phyloP scores from a whole-genome alignment of 2,113 vertebrate genomes.

The Tragulus kanchil region DNA sequence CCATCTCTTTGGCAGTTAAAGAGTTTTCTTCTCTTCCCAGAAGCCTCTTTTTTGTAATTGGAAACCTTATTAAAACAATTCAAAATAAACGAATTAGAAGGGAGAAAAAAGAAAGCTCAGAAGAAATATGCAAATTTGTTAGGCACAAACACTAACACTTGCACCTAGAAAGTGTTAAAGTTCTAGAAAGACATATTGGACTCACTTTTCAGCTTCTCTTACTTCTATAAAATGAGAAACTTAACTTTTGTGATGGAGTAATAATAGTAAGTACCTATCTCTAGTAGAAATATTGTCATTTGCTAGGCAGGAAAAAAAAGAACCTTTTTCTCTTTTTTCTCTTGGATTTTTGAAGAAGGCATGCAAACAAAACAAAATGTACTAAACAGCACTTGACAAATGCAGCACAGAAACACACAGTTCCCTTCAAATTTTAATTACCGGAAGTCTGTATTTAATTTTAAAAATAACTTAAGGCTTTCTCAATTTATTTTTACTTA shows the following conservation, averaged over 20 bases:
- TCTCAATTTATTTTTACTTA: conserved; percentile 16
- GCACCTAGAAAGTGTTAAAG: conserved; percentile 30
- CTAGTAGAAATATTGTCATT: conserved; percentile 34
- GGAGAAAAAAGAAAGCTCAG: conserved; percentile 53
- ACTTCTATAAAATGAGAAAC: conserved; percentile 55
- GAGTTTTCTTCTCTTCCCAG: conserved; percentile 24
- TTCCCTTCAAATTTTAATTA: conserved; percentile 45
- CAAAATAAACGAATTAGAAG: conserved; percentile 70
- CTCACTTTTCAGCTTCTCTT: conserved; percentile 38
- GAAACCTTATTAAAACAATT: conserved; percentile 62
- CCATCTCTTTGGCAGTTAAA: conserved; percentile 47
- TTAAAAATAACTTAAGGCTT: conserved; percentile 46
- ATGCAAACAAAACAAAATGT: conserved; percentile 46
- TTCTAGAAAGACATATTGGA: conserved; percentile 24
- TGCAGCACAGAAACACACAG: not conserved
- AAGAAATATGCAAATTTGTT: conserved; percentile 42
- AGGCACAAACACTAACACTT: conserved; percentile 8
- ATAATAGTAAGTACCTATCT: conserved; percentile 5
- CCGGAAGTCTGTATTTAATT: conserved; percentile 1
- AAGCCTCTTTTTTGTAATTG: conserved; percentile 61
- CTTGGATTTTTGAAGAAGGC: conserved; percentile 50
- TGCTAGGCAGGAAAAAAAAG: conserved; percentile 19
- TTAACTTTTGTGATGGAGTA: conserved; percentile 43
- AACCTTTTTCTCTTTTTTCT: not conserved
- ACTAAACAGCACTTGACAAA: not conserved